Percentiles rank a stretch among this genome's conserved stretches.
Conservation (phyloP, 2,113 vertebrate genomes). For the Columba janthina region DNA sequence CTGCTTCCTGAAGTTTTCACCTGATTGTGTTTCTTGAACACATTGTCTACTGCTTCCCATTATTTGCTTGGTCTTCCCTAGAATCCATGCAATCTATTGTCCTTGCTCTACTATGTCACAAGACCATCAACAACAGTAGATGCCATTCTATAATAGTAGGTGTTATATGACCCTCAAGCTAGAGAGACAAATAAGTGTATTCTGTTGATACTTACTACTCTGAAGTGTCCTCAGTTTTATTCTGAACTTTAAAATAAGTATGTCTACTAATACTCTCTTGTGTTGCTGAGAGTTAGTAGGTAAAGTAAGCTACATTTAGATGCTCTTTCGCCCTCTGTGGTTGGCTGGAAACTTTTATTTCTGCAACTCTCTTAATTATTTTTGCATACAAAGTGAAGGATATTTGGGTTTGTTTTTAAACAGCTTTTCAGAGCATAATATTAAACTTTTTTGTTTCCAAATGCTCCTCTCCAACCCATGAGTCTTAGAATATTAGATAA, state of each 20-base stretch:
- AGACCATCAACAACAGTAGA: not conserved
- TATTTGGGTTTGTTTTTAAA: slow-evolving; percentile 14
- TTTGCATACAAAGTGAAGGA: not conserved
- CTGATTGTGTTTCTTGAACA: not conserved
- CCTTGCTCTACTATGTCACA: not conserved
- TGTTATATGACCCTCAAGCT: not conserved
- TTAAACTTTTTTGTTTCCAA: not conserved
- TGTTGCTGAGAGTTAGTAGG: not conserved
- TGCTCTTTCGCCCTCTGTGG: not conserved
- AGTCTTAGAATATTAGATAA: not conserved
- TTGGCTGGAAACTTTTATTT: not conserved
- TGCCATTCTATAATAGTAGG: not conserved
- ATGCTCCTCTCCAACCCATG: not conserved
- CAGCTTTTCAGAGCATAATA: not conserved
- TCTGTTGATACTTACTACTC: not conserved
- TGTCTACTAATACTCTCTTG: not conserved
- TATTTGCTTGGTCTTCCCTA: not conserved
- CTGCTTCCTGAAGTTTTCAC: not conserved
- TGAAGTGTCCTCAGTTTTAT: not conserved
- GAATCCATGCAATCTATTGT: not conserved
- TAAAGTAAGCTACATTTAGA: not conserved
- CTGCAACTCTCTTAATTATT: not conserved
- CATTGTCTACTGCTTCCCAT: not conserved
- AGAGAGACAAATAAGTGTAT: not conserved
- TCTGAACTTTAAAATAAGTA: not conserved